Conservation (phyloP, 2,113 vertebrate species). For the Pollachius pollachius region DNA sequence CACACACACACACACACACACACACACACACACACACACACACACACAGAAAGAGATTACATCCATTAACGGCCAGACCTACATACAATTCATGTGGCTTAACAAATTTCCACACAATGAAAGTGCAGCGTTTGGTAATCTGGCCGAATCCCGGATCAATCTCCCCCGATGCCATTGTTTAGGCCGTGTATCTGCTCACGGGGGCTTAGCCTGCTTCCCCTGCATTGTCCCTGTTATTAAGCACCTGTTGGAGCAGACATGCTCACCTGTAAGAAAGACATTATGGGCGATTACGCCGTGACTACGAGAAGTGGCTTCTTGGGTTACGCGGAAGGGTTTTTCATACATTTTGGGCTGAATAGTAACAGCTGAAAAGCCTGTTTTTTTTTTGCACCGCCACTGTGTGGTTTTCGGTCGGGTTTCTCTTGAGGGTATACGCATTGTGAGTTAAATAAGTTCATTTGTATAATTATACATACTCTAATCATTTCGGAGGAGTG, state of each 20-base stretch:
- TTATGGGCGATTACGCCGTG: slow-evolving; percentile 47
- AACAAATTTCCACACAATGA: slow-evolving; percentile 64
- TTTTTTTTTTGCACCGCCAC: too few relatives aligned
- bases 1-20: slow-evolving; percentile 1
- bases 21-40: slow-evolving; percentile 1
- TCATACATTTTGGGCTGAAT: slow-evolving; percentile 15
- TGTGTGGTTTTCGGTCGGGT: too few relatives aligned
- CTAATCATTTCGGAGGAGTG: too few relatives aligned
- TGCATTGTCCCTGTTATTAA: slow-evolving; percentile 57
- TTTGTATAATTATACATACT: too few relatives aligned
- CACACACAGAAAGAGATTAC: slow-evolving; percentile 11
- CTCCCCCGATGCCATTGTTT: slow-evolving; percentile 62
- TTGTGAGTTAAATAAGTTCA: too few relatives aligned
- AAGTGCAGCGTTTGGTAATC: slow-evolving; percentile 55
- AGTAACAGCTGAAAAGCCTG: slow-evolving; percentile 13
- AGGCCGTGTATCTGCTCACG: slow-evolving; percentile 61
- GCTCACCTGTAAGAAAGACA: slow-evolving; percentile 60
- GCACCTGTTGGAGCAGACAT: slow-evolving; percentile 64
- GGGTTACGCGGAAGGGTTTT: slow-evolving; percentile 34
- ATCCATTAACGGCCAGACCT: slow-evolving; percentile 23
- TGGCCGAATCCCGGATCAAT: slow-evolving; percentile 62
- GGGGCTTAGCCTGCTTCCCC: slow-evolving; percentile 46
- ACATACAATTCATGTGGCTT: slow-evolving; percentile 44
- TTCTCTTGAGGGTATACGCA: too few relatives aligned
- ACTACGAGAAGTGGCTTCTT: slow-evolving; percentile 27